Base-by-base conservation (phyloP, 2,113 vertebrate species). In the Miniopterus natalensis region DNA sequence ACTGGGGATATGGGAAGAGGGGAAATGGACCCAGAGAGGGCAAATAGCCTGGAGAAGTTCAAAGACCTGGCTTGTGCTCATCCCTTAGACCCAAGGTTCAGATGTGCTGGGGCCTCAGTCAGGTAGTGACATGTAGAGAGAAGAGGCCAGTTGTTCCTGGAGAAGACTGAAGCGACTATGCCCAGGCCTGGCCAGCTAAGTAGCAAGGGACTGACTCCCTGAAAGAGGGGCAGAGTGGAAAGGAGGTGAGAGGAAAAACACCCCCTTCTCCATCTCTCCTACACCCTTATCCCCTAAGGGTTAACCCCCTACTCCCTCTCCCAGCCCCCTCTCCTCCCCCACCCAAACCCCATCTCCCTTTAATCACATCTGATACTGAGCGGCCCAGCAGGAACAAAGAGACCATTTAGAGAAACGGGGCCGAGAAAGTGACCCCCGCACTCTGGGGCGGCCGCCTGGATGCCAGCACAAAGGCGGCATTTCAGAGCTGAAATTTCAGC, bases 401-500 rank as follows among this genome's bases (percentile, higher is more conserved):
- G 95, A 79, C 97, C 98, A 98, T 99, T 99, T 98, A 98, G 98
- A 98, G 97, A 79, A 98, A 98, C 93, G 97, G 94, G 93, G 98
- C 98, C 94, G 96, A 98, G 98, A 98, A 98, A 98, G 98, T 98
- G 98, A 99, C 98, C 98, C 98, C 98, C 84, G 97, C 90, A 29
- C 98, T 98, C 98, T 92, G 98, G 97, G 98, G 98, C 98, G 42
- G 98, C 98, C 94, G 98, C 98, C 98, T 98, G 98, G 98, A 98
- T 53, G 95, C 98, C 95, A 92, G 98, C 98, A 99, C 98, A 99
- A 99, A 99, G 98, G 98, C 98, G 98, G 97, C 98, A 98, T 98
- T 99, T 99, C 98, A 99, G 97, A 98, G 98, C 98, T 99, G 99
- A 99, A 99, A 99, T 99, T 99, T 99, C 99, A 99, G 98, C 98